Evolutionary conservation across 2,888 invertebrate genomes (phyloP).

Genomic region (Euplexia lucipara): DNA sequence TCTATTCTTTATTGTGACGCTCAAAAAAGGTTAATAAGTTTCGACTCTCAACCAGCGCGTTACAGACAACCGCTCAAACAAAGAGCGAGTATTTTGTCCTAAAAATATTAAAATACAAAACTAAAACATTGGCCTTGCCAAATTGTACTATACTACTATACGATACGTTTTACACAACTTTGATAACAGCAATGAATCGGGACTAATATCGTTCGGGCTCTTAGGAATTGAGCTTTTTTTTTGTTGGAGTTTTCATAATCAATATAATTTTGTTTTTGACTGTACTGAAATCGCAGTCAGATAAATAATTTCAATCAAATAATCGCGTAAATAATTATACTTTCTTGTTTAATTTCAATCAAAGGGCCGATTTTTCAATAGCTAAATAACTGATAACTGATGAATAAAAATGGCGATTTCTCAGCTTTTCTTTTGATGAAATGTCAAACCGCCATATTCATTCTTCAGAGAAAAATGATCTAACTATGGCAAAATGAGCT

Average conservation of each 20-base stretch:
- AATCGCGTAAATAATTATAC: no score
- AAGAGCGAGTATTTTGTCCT: constrained; percentile 68
- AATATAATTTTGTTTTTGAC: not conserved
- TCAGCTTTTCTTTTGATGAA: no score
- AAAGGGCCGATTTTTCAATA: no score
- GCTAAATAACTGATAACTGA: no score
- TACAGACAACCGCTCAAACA: constrained; percentile 45
- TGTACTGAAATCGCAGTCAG: no score
- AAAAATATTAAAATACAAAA: constrained; percentile 67
- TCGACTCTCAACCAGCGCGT: constrained; percentile 41
- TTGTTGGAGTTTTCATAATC: constrained; percentile 24
- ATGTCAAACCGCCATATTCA: no score
- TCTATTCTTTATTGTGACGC: not conserved
- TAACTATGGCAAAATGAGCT: not conserved
- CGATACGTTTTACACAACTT: constrained; percentile 48
- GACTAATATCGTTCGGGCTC: constrained; percentile 45
- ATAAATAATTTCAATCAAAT: no score
- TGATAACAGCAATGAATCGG: constrained; percentile 43
- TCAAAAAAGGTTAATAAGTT: no score
- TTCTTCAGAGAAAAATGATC: no score
- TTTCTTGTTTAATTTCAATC: no score
- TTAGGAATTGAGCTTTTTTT: constrained; percentile 17
- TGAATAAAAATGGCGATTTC: no score
- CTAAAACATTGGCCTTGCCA: constrained; percentile 79
- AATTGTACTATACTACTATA: constrained; percentile 79